Percentiles rank a stretch among this genome's conserved stretches.
These are phyloP conservation scores for Corythornis cristatus DNA, from an alignment of 2,113 vertebrate genomes.

Conservation along the genomic window DNA sequence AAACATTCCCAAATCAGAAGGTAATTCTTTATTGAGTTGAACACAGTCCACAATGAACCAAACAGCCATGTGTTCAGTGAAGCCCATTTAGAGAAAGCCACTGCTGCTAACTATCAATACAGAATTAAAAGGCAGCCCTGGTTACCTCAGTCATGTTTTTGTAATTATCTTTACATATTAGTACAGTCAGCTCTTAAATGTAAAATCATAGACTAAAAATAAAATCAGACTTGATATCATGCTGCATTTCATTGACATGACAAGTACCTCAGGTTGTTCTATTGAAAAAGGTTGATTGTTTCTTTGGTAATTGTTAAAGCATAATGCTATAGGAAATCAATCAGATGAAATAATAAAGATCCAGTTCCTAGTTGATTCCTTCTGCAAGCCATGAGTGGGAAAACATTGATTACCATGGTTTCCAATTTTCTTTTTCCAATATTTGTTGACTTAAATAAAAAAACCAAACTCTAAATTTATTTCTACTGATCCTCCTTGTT, in stretches of 20 bases:
- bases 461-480: neutral
- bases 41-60: accelerated
- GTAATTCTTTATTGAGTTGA: neutral
- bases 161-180: neutral
- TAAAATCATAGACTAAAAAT: neutral
- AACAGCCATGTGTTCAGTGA: neutral
- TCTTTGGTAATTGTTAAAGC: neutral
- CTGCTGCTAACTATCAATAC: neutral
- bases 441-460: neutral
- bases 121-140: neutral
- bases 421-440: neutral
- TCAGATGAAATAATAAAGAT: neutral
- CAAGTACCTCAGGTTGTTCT: neutral
- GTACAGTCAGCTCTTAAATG: neutral
- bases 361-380: neutral
- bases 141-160: neutral
- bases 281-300: neutral
- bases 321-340: neutral
- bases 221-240: neutral
- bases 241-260: neutral
- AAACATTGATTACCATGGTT: neutral
- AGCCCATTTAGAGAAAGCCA: neutral
- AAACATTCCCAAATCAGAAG: neutral
- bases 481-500: neutral
- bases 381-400: neutral